Evolutionary conservation across 2,888 invertebrate species (phyloP), one percentile per base, ranked within the genome.

Genomic region (Erebia aethiops): DNA sequence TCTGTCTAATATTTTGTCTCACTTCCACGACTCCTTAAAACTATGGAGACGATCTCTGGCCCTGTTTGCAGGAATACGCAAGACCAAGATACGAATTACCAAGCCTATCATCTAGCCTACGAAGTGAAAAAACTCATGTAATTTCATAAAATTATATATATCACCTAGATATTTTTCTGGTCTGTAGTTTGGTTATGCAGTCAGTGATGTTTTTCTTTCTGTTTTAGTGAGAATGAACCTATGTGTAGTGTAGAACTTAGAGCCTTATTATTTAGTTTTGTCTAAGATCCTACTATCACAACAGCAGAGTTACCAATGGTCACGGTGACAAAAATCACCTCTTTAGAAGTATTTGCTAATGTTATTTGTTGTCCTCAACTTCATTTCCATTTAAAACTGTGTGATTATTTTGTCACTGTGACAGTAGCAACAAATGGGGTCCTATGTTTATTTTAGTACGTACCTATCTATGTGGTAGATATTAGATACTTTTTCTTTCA

Each of bases 41-140:
- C 82, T 84, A 83, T 82, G 80, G 85, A 87, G 86, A 85, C 86
- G 87, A 88, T 82, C 93, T 95, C 94, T 96, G 94, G 95, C 91
- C 94, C 96, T 96, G 94, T 91, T 97, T 97, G 95, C 97, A 98
- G 97, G 97, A 95, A 95, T 94, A 95, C 95, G 92, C 94, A 94
- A 89, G 96, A 96, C 89, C 97, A 98, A 95, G 97, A 98, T 95
- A 96, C 97, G 94, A 97, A 97, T 95, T 98, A 98, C 95, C 97
- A 98, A 95, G 98, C 98, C 95, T 98, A 98, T 95, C 98, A 98
- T 95, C 98, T 99, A 95, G 98, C 98, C 96, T 99, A 99, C 96
- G 98, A 99, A 98, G 98, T 99, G 96, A 98, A 99, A 97, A 99
- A 99, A 96, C 98, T 99, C 96, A 98, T 99, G 99, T 99, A 98